Conservation (phyloP, 37 sponge, comb jelly and placozoan genomes). For the Cliona cf. orientalis region DNA sequence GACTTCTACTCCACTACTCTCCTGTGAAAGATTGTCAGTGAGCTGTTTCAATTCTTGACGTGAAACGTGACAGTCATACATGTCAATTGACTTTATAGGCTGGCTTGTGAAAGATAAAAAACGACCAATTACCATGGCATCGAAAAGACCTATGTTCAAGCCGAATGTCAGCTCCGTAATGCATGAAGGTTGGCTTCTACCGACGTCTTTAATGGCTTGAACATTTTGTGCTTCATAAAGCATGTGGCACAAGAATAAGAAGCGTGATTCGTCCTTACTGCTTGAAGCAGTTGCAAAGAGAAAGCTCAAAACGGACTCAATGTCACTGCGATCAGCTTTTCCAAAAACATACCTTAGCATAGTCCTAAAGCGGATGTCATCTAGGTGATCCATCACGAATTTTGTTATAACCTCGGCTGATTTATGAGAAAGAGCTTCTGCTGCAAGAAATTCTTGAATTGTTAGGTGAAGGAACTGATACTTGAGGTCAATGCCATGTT, state of each 20-base stretch:
- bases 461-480: constrained; percentile 4
- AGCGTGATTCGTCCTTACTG: not conserved
- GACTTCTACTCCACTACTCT: too few relatives aligned
- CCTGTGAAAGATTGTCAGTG: too few relatives aligned
- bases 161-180: not conserved
- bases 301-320: not conserved
- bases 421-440: not conserved
- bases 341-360: not conserved
- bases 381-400: not conserved
- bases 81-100: not conserved
- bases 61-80: not conserved
- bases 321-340: not conserved
- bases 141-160: not conserved
- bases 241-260: not conserved
- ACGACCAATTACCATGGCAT: not conserved
- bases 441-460: constrained; percentile 7
- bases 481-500: not conserved
- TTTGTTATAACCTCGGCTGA: not conserved
- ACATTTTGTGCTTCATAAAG: constrained; percentile 11
- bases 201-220: not conserved
- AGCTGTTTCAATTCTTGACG: too few relatives aligned
- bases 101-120: not conserved
- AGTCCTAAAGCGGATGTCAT: not conserved
- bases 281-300: not conserved
- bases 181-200: not conserved